These are phyloP conservation scores for Amblyteles armatorius DNA, from an alignment of 2,888 invertebrate genomes.

Conservation along the genomic window DNA sequence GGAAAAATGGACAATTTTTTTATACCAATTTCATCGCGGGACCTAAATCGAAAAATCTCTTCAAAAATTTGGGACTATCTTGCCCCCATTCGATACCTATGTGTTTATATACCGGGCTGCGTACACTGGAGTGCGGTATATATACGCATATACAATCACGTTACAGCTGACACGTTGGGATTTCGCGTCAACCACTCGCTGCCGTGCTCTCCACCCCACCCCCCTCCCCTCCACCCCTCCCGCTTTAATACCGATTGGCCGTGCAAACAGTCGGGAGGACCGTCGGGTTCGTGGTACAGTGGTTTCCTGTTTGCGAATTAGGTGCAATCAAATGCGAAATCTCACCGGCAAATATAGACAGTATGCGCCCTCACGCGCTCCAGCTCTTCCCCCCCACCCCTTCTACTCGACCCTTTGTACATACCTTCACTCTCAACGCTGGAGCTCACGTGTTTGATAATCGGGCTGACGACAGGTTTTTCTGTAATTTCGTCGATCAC, in stretches of 20 bases:
- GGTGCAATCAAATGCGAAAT: slow-evolving; percentile 82
- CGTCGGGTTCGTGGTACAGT: slow-evolving; percentile 74
- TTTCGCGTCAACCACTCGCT: slow-evolving; percentile 36
- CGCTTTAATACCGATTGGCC: slow-evolving; percentile 74
- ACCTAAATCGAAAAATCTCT: too few species aligned
- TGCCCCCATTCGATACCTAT: background rate
- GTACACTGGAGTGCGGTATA: background rate
- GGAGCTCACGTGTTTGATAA: background rate
- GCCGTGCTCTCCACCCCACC: background rate
- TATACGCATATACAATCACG: background rate
- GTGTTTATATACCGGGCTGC: background rate
- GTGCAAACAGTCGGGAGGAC: slow-evolving; percentile 71
- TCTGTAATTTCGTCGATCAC: background rate
- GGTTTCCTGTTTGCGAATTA: slow-evolving; percentile 81
- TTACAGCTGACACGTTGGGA: slow-evolving; percentile 5
- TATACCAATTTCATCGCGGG: background rate
- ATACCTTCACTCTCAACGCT: background rate
- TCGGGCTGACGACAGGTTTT: background rate
- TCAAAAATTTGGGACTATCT: background rate
- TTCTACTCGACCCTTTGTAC: background rate
- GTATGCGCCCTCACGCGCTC: slow-evolving; percentile 47
- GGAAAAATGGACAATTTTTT: too few species aligned
- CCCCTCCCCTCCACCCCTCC: background rate
- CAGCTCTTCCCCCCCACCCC: background rate
- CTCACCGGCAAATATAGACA: slow-evolving; percentile 76